Evolutionary conservation across 2,888 invertebrate genomes (phyloP), one percentile per base, ranked within the genome.

Genomic region (Gortyna flavago): DNA sequence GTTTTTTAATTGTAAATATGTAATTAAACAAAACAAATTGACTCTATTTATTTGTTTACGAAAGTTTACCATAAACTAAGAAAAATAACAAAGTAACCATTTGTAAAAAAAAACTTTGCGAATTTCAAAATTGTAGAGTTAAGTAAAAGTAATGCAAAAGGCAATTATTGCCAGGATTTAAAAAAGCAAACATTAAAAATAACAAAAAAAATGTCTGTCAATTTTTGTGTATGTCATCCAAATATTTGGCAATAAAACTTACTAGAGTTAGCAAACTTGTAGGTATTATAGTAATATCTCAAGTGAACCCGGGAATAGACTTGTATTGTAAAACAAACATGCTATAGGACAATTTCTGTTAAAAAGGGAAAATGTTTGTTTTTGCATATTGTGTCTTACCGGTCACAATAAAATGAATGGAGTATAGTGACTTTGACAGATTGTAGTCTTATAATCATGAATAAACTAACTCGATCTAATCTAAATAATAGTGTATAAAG

Each of bases 11-110:
- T 86, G 75, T 83, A 73, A 75, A 75, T 74, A 84, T 84, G 71
- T 67, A 72, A 73, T 32, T 79, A 69, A 25, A 83, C 38, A 72
- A 57, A 75, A 73, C 29, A 80, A 51, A 77, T 72, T 18, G 16
- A 71, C 57, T n/a, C 6, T 79, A 78, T 88, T 80, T 84, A 86
- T 87, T 84, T 86, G 51, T 77, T 74, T 66, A 83, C 62, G 8
- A 83, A 81, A 86, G 81, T 84, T 84, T 79, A 84, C 86, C 84
- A 87, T 83, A 77, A 76, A 64, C 32, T 80, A 61, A 75, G 35
- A 38, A 66, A 80, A 65, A 41, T n/a, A 59, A 70, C 64, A 72
- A 66, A 65, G 62, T 25, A 35, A 29, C 16, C 62, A 62, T 21
- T 73, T 65, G 32, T 59, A 48, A 51, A 62, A 38, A 66, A 57